Base-by-base conservation (phyloP, 2,113 vertebrate genomes). In the Hyaena hyaena region DNA sequence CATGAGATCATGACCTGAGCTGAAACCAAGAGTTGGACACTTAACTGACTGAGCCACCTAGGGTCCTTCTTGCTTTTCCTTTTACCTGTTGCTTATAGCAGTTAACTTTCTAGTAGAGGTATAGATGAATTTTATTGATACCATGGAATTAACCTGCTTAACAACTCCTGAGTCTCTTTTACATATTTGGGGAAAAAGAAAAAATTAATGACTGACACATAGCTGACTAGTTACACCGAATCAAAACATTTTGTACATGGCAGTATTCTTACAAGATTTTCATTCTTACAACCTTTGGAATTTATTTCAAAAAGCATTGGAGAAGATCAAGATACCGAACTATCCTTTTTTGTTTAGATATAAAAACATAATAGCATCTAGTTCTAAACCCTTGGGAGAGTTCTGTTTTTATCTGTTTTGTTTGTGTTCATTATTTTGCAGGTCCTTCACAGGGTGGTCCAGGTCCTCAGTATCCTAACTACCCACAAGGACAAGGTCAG, bases 401-500 rank as follows among this genome's bases (percentile, higher is more conserved):
- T 80, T 89, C 12, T 66, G 24, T 61, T 94, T 94, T 96, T 39
- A 63, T 45, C 31, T 94, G 31, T 77, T 87, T 73, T 48, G 53
- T 97, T 83, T 17, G 7, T 97, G 82, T 87, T 95, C 7, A 96
- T 96, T 77, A 53, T 79, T 97, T 73, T 96, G 0, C 93, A 99
- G 99, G 99, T 80, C 99, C 99, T 26, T 99, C 99, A 31, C 99
- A 99, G 97, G 99, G 98, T 96, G 99, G 98, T 97, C 99, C 99
- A 74, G 99, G 99, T 94, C 99, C 99, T 97, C 99, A 99, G 98
- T 99, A 99, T 97, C 99, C 99, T 31, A 99, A 99, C 98, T 99
- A 99, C 94, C 99, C 99, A 39, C 99, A 99, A 98, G 99, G 99
- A 93, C 99, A 99, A 98, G 99, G 99, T 15, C 99, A 99, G 93